phyloP scores from a whole-genome alignment of 2,888 invertebrate species.

The Drymonia ruficornis region DNA sequence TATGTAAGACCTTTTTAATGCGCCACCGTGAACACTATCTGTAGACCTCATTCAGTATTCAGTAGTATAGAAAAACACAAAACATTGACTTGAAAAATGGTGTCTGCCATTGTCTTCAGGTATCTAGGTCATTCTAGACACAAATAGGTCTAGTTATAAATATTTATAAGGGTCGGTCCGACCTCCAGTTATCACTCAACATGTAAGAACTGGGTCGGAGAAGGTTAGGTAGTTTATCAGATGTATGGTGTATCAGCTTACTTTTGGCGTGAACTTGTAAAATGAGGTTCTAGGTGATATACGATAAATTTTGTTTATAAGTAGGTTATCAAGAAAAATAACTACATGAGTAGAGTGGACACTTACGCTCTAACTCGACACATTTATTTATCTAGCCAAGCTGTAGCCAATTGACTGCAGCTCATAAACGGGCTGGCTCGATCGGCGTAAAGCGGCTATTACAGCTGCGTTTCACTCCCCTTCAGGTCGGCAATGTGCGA shows the following conservation, averaged over 20 bases:
- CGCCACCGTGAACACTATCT: neutral
- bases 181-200: conserved; percentile 9
- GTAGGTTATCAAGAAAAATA: too few species aligned
- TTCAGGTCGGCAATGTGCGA: too few species aligned
- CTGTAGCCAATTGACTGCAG: too few species aligned
- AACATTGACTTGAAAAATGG: neutral
- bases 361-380: too few species aligned
- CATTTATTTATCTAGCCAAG: too few species aligned
- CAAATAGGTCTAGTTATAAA: conserved; percentile 8
- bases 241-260: conserved; percentile 11
- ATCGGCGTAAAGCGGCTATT: too few species aligned
- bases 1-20: neutral
- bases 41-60: neutral
- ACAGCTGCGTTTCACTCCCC: too few species aligned
- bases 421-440: too few species aligned
- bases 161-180: conserved; percentile 17
- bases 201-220: conserved; percentile 11
- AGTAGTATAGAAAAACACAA: neutral
- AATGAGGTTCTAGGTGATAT: neutral
- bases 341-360: too few species aligned
- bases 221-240: conserved; percentile 8
- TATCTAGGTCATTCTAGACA: neutral
- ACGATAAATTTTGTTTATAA: neutral
- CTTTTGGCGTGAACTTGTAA: conserved; percentile 8
- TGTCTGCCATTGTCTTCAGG: neutral